phyloP scores from a whole-genome alignment of 2,797 vertebrate species.

The Anas georgica region DNA sequence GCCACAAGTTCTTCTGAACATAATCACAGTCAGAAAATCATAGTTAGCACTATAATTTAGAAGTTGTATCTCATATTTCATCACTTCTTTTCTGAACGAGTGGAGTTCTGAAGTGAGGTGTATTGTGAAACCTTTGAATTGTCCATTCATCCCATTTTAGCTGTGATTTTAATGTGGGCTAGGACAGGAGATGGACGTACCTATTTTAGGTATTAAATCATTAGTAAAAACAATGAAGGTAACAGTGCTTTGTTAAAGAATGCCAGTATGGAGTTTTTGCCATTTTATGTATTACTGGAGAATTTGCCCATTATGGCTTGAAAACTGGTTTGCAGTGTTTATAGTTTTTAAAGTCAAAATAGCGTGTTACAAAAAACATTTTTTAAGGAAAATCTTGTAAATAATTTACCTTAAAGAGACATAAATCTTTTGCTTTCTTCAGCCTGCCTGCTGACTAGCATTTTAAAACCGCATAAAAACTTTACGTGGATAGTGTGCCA shows the following conservation, averaged over 20 bases:
- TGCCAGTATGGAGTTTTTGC: neutral
- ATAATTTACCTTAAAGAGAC: neutral
- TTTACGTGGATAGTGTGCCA: neutral
- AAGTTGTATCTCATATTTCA: neutral
- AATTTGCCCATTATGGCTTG: neutral
- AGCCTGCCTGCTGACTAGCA: neutral
- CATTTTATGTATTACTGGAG: neutral
- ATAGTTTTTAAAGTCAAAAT: neutral
- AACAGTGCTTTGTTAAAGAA: neutral
- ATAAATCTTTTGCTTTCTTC: neutral
- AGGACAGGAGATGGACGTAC: neutral
- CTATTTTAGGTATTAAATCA: neutral
- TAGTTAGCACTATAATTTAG: neutral
- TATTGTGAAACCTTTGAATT: neutral
- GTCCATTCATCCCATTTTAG: neutral
- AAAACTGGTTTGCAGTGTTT: neutral
- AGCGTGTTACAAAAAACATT: neutral
- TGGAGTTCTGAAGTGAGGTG: neutral
- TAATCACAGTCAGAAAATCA: neutral
- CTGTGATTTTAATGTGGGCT: neutral
- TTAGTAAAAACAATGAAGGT: neutral
- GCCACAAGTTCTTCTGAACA: accelerated
- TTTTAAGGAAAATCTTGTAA: neutral
- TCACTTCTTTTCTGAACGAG: neutral
- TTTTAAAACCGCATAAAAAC: neutral